A percentile compares a stretch with the other conserved stretches of the same genome.
Evolutionary conservation across 2,113 vertebrate species (phyloP).

Genomic region (Accipiter virgatus): DNA sequence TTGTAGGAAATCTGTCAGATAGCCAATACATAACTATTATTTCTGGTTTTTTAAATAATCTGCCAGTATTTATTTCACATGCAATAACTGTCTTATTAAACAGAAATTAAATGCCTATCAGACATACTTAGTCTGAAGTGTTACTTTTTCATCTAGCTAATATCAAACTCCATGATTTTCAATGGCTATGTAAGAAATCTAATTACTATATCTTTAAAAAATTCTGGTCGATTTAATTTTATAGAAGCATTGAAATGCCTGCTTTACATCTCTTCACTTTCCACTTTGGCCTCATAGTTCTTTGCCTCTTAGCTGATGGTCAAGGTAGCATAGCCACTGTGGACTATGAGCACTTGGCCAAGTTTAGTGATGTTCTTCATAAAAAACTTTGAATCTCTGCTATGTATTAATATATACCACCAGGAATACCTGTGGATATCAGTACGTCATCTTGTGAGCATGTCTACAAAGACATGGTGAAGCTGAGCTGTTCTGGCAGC

Average conservation of each 20-base stretch:
- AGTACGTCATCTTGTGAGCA: neutral
- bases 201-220: neutral
- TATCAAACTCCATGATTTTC: neutral
- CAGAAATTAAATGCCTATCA: neutral
- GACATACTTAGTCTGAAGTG: neutral
- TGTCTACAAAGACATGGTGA: neutral
- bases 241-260: neutral
- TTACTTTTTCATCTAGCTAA: neutral
- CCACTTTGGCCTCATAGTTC: neutral
- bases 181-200: neutral
- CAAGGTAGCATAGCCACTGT: neutral
- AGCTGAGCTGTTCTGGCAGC: neutral
- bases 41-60: neutral
- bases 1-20: neutral
- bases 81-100: neutral
- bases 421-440: neutral
- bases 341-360: neutral
- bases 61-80: slow-evolving; percentile 11
- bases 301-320: neutral
- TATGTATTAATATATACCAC: neutral
- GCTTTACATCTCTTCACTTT: neutral
- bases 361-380: neutral
- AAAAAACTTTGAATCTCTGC: neutral
- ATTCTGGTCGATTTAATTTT: slow-evolving; percentile 1
- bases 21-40: neutral